Conservation (phyloP, 2,888 invertebrate genomes). For the Dione vanillae region DNA sequence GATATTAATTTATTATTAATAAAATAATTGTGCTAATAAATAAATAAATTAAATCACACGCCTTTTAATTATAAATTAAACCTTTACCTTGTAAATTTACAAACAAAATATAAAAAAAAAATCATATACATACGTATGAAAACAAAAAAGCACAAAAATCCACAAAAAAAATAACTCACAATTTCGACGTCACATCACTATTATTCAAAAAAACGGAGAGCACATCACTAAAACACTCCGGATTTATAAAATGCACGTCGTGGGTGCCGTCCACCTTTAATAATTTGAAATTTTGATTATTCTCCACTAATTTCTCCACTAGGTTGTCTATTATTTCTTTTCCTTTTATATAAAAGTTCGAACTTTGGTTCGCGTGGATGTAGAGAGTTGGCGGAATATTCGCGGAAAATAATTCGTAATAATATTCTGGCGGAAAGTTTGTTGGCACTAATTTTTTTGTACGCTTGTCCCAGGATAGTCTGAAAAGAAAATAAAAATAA, state of each 20-base stretch:
- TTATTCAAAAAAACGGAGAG: conserved; percentile 66
- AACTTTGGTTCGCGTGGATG: conserved; percentile 54
- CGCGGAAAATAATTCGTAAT: conserved; percentile 59
- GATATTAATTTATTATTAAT: too few relatives aligned
- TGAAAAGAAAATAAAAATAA: too few relatives aligned
- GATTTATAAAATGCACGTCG: conserved; percentile 85
- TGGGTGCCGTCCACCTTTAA: conserved; percentile 81
- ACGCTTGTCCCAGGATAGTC: conserved; percentile 69
- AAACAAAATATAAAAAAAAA: too few relatives aligned
- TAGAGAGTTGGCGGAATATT: conserved; percentile 61
- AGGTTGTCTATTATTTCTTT: conserved; percentile 50
- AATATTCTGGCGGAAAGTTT: conserved; percentile 60
- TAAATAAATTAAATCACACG: too few relatives aligned
- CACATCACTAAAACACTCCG: conserved; percentile 73
- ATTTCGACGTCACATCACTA: conserved; percentile 48
- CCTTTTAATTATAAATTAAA: too few relatives aligned
- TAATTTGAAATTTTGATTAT: conserved; percentile 42
- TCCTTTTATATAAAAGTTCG: conserved; percentile 46
- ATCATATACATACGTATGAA: not conserved
- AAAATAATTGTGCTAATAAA: too few relatives aligned
- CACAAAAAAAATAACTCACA: conserved; percentile 45
- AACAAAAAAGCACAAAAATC: not conserved
- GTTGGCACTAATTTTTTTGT: conserved; percentile 57
- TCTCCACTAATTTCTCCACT: conserved; percentile 49
- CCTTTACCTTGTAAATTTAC: too few relatives aligned